phyloP scores from a whole-genome alignment of 2,888 invertebrate species.

The Salpingus planirostris region DNA sequence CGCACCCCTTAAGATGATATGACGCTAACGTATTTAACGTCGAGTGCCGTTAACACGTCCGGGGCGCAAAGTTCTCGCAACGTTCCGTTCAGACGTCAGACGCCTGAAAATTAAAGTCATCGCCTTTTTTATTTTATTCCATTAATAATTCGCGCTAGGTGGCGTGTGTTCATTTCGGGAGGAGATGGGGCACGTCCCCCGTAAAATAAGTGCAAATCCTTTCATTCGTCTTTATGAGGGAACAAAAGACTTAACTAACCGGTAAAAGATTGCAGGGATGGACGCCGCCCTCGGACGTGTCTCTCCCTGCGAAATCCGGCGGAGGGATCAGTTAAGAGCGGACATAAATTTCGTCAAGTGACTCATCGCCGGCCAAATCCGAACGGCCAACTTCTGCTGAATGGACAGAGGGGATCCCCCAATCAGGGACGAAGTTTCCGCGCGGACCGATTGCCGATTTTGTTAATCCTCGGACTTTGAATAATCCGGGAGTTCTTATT shows the following conservation, averaged over 20 bases:
- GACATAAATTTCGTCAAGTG: slow-evolving; percentile 28
- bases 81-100: no score
- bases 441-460: slow-evolving; percentile 19
- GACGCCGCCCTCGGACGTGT: slow-evolving; percentile 24
- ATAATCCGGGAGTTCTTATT: no score
- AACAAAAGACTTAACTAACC: slow-evolving; percentile 39
- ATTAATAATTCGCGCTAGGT: no score
- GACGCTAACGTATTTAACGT: no score
- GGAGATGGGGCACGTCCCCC: slow-evolving; percentile 32
- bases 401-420: slow-evolving; percentile 18
- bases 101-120: no score
- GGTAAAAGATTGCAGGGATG: slow-evolving; percentile 26
- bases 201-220: slow-evolving; percentile 39
- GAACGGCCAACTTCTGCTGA: slow-evolving; percentile 20
- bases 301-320: slow-evolving; percentile 26
- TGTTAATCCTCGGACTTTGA: slow-evolving; percentile 19
- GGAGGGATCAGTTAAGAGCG: slow-evolving; percentile 26
- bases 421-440: slow-evolving; percentile 15
- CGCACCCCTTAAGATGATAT: no score
- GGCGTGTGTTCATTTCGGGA: no score
- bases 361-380: slow-evolving; percentile 22
- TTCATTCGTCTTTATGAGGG: slow-evolving; percentile 40
- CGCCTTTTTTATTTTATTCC: no score
- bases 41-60: no score
- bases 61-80: no score